These are phyloP conservation scores for Linhomoeus sp. DNA, from an alignment of 2,888 invertebrate genomes.

Conservation along the genomic window DNA sequence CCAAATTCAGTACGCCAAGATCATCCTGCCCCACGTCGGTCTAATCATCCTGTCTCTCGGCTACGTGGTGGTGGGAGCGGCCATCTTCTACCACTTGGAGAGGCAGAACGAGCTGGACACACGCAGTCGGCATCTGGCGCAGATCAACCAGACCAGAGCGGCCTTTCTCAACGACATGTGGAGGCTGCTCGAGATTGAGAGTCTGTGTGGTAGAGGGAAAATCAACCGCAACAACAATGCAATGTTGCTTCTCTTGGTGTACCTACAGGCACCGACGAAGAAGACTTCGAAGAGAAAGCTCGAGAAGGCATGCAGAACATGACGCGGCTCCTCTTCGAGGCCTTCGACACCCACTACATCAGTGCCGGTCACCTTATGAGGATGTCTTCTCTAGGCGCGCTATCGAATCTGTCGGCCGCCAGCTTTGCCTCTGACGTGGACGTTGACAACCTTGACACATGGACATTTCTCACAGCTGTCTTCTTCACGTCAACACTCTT, in stretches of 20 bases:
- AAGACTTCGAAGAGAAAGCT: constrained; percentile 8
- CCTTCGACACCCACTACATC: constrained; percentile 26
- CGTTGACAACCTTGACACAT: constrained; percentile 8
- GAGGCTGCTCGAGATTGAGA: constrained; percentile 10
- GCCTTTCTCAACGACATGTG: constrained; percentile 18
- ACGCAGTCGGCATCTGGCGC: constrained; percentile 11
- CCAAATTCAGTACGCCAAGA: constrained; percentile 20
- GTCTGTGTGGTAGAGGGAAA: too few relatives aligned
- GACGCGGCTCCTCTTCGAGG: constrained; percentile 22
- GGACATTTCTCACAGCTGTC: constrained; percentile 23
- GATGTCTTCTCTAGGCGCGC: neutral
- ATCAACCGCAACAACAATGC: too few relatives aligned
- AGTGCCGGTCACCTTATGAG: constrained; percentile 13
- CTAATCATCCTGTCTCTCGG: constrained; percentile 23
- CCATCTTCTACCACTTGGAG: constrained; percentile 3
- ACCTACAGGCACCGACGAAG: too few relatives aligned
- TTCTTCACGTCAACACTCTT: constrained; percentile 26
- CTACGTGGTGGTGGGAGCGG: constrained; percentile 19
- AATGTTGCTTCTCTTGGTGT: too few relatives aligned
- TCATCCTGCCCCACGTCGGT: constrained; percentile 26
- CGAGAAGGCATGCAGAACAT: constrained; percentile 21
- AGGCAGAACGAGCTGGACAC: constrained; percentile 5
- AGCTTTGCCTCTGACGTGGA: neutral
- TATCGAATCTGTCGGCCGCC: neutral
- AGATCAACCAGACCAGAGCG: constrained; percentile 13